Evolutionary conservation across 2,113 vertebrate species (phyloP).

Genomic region (Ursus arctos): DNA sequence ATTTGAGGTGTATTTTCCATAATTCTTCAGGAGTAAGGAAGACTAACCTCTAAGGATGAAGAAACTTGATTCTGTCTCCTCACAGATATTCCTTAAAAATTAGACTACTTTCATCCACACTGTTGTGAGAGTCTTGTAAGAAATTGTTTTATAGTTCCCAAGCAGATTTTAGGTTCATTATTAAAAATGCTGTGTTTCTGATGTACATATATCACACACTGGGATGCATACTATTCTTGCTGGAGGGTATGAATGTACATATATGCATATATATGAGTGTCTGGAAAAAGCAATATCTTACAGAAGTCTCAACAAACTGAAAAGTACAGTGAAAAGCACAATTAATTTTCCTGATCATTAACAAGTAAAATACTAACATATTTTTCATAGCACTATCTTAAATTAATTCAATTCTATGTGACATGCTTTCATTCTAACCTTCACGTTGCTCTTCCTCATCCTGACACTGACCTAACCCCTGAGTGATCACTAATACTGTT

Average conservation of each 20-base stretch:
- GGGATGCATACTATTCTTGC: neutral
- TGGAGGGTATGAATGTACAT: neutral
- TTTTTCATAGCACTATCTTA: neutral
- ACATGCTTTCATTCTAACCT: neutral
- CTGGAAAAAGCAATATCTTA: neutral
- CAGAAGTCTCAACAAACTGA: neutral
- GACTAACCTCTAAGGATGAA: neutral
- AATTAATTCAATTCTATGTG: neutral
- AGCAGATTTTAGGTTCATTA: neutral
- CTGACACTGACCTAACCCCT: neutral
- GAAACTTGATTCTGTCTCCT: neutral
- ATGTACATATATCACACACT: neutral
- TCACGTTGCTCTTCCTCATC: neutral
- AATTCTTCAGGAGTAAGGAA: neutral
- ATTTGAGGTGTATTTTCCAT: neutral
- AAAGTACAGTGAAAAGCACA: neutral
- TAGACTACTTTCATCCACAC: neutral
- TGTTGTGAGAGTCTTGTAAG: neutral
- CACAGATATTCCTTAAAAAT: neutral
- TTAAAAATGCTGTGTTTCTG: neutral
- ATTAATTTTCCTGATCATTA: slow-evolving; percentile 3
- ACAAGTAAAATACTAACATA: neutral
- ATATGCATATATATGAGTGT: neutral
- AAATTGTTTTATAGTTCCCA: neutral
- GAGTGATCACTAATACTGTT: neutral